These are phyloP conservation scores for Stomatorhinus walkeri DNA, from an alignment of 2,797 vertebrate genomes.

Conservation along the genomic window DNA sequence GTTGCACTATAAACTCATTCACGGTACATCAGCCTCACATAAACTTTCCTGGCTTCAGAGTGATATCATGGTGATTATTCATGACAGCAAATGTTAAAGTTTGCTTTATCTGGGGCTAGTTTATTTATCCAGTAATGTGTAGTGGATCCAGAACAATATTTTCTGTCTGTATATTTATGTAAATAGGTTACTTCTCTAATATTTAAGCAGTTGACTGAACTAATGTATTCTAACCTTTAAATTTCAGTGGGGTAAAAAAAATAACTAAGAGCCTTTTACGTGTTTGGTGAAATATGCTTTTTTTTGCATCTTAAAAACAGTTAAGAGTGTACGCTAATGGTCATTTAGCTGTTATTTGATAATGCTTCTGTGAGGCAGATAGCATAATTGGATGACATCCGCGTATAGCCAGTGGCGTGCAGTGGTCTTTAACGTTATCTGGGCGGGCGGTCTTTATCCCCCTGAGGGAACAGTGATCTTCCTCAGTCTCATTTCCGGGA, in stretches of 20 bases:
- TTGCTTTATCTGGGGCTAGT: background rate
- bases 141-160: background rate
- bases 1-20: background rate
- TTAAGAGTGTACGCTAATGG: background rate
- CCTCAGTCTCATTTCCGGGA: slow-evolving; percentile 34
- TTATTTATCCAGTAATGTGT: background rate
- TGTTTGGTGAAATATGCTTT: background rate
- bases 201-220: background rate
- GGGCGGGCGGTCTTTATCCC: slow-evolving; percentile 18
- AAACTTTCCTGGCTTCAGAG: background rate
- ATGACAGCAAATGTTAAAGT: background rate
- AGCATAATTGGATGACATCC: background rate
- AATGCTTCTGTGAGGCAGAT: background rate
- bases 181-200: background rate
- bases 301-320: background rate
- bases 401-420: background rate
- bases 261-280: background rate
- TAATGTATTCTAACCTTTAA: background rate
- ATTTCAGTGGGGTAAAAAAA: background rate
- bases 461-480: slow-evolving; percentile 24
- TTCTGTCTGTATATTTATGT: background rate
- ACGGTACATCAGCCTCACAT: background rate
- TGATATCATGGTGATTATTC: background rate
- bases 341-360: background rate
- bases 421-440: background rate